Evolutionary conservation across 2,888 invertebrate species (phyloP), one percentile per base, ranked within the genome.

Genomic region (Melipona beecheii): DNA sequence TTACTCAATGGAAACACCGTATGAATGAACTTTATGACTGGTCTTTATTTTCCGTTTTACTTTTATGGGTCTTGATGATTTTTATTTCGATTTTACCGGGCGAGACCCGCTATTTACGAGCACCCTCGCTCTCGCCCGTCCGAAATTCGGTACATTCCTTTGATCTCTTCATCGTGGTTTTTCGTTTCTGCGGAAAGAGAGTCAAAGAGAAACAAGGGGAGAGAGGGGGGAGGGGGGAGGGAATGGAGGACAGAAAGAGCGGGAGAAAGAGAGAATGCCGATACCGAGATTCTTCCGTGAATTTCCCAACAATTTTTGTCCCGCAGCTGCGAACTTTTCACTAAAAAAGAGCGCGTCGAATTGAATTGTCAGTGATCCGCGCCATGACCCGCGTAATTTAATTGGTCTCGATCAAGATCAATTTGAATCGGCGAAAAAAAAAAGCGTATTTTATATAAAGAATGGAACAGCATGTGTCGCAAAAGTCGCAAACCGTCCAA

Each of bases 1-100:
- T 88, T 86, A 66, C 90, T 91, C 87, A 92, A 92, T 91, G 91
- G 85, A 86, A 81, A 74, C 73, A 73, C 74, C 70, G 87, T 84
- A 92, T 93, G 93, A 94, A 94, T 94, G 94, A 92, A 91, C 86
- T 92, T 93, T 93, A 93, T 85, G 92, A 92, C 90, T 84, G 84
- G 84, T 87, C 85, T 86, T 86, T 87, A 89, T 90, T 86, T 82
- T 81, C 43, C 84, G 75, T 89, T 90, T 90, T 88, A 87, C 80
- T 91, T 92, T 93, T 92, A 93, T 85, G 90, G 88, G 77, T 79
- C 77, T 78, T 85, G 89, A 93, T 92, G 91, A 90, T 91, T 93
- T 43, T 92, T 93, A 92, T 93, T 92, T 91, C 85, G 90, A 91
- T 92, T 94, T 93, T 93, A 93, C 92, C 92, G 90, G 87, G 4